Evolutionary conservation across 2,888 invertebrate species (phyloP), one percentile per base, ranked within the genome.

Genomic region (Latrodectus elegans): DNA sequence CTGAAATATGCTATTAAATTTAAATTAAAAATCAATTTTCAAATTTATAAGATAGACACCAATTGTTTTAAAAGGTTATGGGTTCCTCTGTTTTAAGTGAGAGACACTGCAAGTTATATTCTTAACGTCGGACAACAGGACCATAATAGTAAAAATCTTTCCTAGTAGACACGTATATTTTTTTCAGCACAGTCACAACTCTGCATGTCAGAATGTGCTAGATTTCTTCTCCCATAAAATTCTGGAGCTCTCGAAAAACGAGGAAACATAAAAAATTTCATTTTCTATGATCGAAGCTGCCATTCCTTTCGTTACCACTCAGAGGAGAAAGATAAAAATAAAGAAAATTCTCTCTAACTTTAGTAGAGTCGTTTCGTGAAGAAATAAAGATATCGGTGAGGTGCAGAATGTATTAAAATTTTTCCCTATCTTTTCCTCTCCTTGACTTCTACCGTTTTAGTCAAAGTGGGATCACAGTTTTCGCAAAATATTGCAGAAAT

Each of bases 311-410:
- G 12, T 60, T 60, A 12, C 60, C 60, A 60, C 60, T 60, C 12
- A 0, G n/a, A 60, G 12, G 12, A 60, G 60, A 60, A 60, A 60
- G 15, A 60, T 60, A 60, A 60, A 60, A 60, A 60, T 60, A 60
- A 60, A 60, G 60, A 60, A 60, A 60, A 60, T n/a, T 15, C 60
- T 60, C n/a, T 60, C 60, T 15, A 60, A 60, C 60, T 60, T 60
- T 60, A 60, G 60, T n/a, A n/a, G 60, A 60, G 60, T 60, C 60
- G 60, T 60, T 60, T 60, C 60, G n/a, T 60, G 60, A 60, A 60
- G 60, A 60, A 60, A 60, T 60, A 60, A 60, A 60, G 60, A 60
- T 60, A 60, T 60, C n/a, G 60, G 60, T n/a, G n/a, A 60, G n/a
- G 60, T 60, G 60, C 11, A 60, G 60, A 60, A 60, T 60, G 60